Evolutionary conservation across 2,797 vertebrate genomes (phyloP).

Genomic region (Hafferia zeledoni): DNA sequence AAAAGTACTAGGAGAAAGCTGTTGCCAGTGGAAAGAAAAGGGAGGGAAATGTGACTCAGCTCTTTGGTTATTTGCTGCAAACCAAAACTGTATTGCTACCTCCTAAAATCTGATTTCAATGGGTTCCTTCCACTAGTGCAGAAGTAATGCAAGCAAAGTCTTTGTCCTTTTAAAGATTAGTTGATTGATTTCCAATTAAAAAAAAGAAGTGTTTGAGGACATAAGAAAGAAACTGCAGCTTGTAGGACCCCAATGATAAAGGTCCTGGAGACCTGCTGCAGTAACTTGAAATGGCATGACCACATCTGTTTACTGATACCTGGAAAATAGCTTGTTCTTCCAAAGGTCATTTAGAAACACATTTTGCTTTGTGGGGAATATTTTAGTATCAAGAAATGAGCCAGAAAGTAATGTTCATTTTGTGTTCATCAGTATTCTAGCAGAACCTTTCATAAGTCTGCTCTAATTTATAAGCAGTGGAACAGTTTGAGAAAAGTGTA

Average conservation of each 20-base stretch:
- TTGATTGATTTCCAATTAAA: neutral
- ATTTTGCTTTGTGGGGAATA: neutral
- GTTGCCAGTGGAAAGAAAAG: neutral
- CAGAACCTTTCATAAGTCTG: neutral
- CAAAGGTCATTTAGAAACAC: neutral
- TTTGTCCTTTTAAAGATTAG: neutral
- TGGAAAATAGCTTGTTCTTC: neutral
- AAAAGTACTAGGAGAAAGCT: neutral
- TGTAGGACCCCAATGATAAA: neutral
- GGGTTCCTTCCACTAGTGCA: neutral
- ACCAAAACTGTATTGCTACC: neutral
- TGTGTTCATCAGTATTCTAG: slow-evolving; percentile 22
- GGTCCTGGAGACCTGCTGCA: neutral
- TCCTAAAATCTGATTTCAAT: neutral
- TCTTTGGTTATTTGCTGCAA: neutral
- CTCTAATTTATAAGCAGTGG: slow-evolving; percentile 22
- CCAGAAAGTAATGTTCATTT: neutral
- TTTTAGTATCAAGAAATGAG: neutral
- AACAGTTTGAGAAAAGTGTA: neutral
- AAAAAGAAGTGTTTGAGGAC: neutral
- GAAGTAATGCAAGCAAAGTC: neutral
- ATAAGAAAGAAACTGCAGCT: neutral
- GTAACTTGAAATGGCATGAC: neutral
- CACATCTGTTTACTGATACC: neutral
- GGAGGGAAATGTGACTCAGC: neutral